Evolutionary conservation across 1,140 invertebrate species (phyloP).

Genomic region (Paramacrobiotus metropolitanus): DNA sequence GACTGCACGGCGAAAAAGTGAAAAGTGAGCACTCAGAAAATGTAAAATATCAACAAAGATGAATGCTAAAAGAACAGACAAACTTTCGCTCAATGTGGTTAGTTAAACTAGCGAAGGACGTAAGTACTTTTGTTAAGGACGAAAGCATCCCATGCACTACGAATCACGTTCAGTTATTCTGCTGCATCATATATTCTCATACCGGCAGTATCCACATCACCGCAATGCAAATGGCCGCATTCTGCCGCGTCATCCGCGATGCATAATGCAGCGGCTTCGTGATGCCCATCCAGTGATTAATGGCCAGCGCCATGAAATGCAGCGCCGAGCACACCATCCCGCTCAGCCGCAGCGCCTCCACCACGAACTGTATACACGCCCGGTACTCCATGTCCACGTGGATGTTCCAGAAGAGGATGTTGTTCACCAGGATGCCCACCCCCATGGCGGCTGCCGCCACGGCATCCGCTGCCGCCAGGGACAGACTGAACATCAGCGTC

Average conservation of each 20-base stretch:
- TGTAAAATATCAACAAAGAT: no score
- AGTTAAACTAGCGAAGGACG: no score
- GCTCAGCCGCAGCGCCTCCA: conserved; percentile 30
- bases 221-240: conserved; percentile 23
- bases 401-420: conserved; percentile 20
- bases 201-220: conserved; percentile 31
- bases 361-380: conserved; percentile 19
- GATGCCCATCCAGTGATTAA: conserved; percentile 42
- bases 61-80: no score
- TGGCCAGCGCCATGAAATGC: conserved; percentile 37
- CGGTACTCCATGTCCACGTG: conserved; percentile 11
- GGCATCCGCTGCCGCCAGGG: conserved; percentile 33
- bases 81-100: no score
- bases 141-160: no score
- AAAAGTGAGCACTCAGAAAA: no score
- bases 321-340: conserved; percentile 33
- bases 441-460: conserved; percentile 28
- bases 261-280: conserved; percentile 35
- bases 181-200: no score
- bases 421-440: conserved; percentile 30
- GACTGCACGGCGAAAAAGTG: no score
- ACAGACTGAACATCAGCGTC: conserved; percentile 33
- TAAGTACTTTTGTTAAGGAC: no score
- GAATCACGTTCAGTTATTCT: no score
- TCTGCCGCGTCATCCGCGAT: conserved; percentile 28